Percentiles rank a stretch among this genome's conserved stretches.
Evolutionary conservation across 2,797 vertebrate genomes (phyloP).

Genomic region (Lemur catta): DNA sequence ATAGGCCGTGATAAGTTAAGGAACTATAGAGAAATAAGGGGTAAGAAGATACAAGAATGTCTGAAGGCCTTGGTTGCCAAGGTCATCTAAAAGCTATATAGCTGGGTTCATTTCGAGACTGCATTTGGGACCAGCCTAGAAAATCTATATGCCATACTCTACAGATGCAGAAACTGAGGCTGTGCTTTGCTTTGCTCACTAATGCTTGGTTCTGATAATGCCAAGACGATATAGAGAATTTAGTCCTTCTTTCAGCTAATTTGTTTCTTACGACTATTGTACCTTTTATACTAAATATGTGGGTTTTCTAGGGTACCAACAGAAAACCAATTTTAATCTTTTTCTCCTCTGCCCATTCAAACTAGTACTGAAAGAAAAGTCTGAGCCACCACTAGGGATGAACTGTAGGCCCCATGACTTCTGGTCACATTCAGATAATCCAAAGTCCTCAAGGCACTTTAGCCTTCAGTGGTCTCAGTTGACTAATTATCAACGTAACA

Average conservation of each 20-base stretch:
- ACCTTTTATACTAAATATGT: not conserved
- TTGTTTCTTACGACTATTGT: not conserved
- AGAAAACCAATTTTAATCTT: not conserved
- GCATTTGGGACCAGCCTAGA: not conserved
- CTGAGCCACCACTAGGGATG: not conserved
- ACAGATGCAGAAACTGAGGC: not conserved
- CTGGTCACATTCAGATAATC: not conserved
- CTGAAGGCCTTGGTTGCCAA: not conserved
- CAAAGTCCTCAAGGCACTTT: not conserved
- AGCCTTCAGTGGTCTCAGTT: not conserved
- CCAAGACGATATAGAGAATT: not conserved
- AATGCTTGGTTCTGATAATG: not conserved
- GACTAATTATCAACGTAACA: not conserved
- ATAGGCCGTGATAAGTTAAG: not conserved
- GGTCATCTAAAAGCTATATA: not conserved
- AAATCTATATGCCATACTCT: not conserved
- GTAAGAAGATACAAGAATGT: not conserved
- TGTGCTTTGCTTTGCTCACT: not conserved
- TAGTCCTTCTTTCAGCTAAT: not conserved
- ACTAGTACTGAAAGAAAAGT: not conserved
- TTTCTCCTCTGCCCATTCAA: not conserved
- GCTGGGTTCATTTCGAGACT: not conserved
- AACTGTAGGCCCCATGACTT: not conserved
- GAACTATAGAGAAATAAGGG: not conserved
- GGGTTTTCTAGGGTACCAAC: not conserved